These are phyloP conservation scores for Pseudococcus viburni DNA, from an alignment of 2,888 invertebrate genomes.

Conservation along the genomic window DNA sequence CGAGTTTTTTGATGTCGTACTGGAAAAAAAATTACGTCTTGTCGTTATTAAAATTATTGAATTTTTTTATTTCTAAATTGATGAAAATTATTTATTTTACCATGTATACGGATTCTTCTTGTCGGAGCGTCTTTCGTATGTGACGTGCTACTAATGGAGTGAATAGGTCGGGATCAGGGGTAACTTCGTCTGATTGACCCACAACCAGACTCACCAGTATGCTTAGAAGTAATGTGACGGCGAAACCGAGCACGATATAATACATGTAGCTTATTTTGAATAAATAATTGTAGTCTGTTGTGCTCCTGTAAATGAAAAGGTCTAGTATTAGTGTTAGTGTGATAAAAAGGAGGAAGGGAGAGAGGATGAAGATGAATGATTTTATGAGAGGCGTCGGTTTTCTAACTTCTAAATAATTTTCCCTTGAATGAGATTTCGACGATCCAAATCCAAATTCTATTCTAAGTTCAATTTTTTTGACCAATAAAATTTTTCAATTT, in stretches of 20 bases:
- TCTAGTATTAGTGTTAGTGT: too few relatives aligned
- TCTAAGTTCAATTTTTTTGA: too few relatives aligned
- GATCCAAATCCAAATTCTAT: too few relatives aligned
- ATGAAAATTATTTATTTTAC: constrained; percentile 13
- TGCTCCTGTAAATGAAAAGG: neutral
- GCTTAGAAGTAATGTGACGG: constrained; percentile 64
- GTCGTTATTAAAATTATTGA: neutral
- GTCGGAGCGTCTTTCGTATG: constrained; percentile 52
- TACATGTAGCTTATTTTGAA: constrained; percentile 67
- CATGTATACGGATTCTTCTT: constrained; percentile 60
- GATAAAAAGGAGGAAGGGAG: neutral
- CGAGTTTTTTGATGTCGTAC: constrained; percentile 57
- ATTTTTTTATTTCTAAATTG: neutral
- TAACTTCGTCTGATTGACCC: neutral
- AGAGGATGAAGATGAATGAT: too few relatives aligned
- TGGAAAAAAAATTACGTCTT: neutral
- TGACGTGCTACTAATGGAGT: constrained; percentile 65
- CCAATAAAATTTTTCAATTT: too few relatives aligned
- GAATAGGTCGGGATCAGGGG: constrained; percentile 66
- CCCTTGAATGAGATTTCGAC: too few relatives aligned
- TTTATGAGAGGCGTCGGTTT: too few relatives aligned
- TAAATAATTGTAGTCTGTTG: constrained; percentile 63
- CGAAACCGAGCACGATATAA: constrained; percentile 67
- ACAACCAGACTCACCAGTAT: constrained; percentile 63
- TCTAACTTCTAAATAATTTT: too few relatives aligned